Base-by-base conservation (phyloP, 2,113 vertebrate species). In the Genyomyrus donnyi region DNA sequence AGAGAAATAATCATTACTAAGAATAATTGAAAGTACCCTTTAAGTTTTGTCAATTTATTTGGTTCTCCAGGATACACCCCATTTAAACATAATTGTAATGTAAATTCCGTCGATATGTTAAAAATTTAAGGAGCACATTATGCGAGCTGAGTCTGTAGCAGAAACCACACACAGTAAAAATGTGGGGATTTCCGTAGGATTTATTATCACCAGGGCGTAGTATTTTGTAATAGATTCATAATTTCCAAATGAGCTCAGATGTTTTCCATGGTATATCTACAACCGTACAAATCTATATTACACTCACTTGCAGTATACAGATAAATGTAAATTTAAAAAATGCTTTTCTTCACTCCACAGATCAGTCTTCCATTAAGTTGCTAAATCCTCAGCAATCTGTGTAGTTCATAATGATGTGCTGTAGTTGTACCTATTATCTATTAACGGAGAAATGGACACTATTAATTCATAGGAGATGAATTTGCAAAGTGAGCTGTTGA, bases 181-280 rank as follows among this genome's bases (percentile, higher is more conserved):
- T 80, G 11, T 24, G 24, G 46, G 66, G 19, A 89, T 89, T 89
- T 80, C 66, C 88, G 46, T 50, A 39, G 58, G 88, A 66, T 70
- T 35, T 66, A 66, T 46, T 88, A 58, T 53, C 87, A 42, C 15
- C 74, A 19, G 74, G 35, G 74, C 50, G 50, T 21, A 58, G 83
- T 46, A n/a, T 48, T 46, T 48, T 48, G 45, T 21, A 24, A 48
- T 46, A 5, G 74, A 80, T 80, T 80, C 74, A 85, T 48, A 48
- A 46, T 85, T 48, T 85, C 83, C 45, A 85, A 46, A 85, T 85
- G 39, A 46, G 24, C 39, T 85, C 83, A 42, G 7, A 85, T 85
- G 45, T 85, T 85, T 85, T 45, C 21, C 39, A 48, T 48, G 17
- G 17, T 8, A 80, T 85, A 49, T 85, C 83, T 85, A 85, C 21